Evolutionary conservation across 2,888 invertebrate species (phyloP).

Genomic region (Eupithecia dodoneata): DNA sequence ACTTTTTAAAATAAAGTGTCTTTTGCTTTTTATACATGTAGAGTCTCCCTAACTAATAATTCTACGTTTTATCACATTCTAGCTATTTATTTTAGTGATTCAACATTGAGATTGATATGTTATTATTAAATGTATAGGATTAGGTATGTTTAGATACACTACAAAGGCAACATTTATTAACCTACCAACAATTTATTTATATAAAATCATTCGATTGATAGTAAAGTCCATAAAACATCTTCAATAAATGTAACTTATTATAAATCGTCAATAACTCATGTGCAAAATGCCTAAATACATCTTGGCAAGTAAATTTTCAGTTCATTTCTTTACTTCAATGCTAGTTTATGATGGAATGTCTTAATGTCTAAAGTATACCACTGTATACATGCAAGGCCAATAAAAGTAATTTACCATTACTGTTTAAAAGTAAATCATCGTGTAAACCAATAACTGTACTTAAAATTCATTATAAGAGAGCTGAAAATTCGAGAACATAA

Average conservation of each 20-base stretch:
- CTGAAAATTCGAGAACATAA: slow-evolving; percentile 40
- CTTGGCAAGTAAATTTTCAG: slow-evolving; percentile 31
- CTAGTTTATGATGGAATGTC: slow-evolving; percentile 28
- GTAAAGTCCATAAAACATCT: slow-evolving; percentile 2
- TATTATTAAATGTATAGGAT: slow-evolving; percentile 19
- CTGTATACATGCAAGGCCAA: slow-evolving; percentile 9
- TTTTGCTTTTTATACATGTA: slow-evolving; percentile 26
- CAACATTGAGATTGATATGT: slow-evolving; percentile 35
- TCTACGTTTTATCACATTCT: slow-evolving; percentile 38
- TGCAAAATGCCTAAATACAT: slow-evolving; percentile 24
- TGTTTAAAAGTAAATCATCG: slow-evolving; percentile 1
- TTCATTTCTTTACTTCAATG: slow-evolving; percentile 13
- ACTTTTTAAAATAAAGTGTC: slow-evolving; percentile 26
- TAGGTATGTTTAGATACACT: slow-evolving; percentile 15
- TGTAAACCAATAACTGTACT: slow-evolving; percentile 30
- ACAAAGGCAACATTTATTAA: slow-evolving; percentile 15
- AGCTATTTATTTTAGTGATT: slow-evolving; percentile 35
- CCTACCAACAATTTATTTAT: slow-evolving; percentile 8
- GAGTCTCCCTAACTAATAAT: slow-evolving; percentile 31
- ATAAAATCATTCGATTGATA: neutral
- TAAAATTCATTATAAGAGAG: slow-evolving; percentile 42
- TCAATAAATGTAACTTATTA: neutral
- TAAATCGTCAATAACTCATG: slow-evolving; percentile 4
- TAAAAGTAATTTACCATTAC: slow-evolving; percentile 9
- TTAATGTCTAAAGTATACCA: slow-evolving; percentile 20